Percentiles rank a stretch among this genome's conserved stretches.
Conservation (phyloP, 2,113 vertebrate genomes). For the Pterophyllum scalare region DNA sequence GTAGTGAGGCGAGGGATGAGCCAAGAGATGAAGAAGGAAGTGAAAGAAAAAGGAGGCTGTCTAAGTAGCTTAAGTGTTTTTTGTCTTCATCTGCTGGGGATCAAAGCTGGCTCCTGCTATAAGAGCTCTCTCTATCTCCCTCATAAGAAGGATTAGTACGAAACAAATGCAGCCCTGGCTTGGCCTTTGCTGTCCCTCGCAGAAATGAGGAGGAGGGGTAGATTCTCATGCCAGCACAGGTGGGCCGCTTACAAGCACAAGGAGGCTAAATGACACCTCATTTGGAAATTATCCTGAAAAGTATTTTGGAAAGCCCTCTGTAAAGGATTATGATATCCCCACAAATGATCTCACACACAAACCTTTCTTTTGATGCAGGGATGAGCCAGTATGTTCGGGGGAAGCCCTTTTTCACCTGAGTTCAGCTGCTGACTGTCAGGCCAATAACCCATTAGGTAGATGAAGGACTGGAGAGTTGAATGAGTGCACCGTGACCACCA, state of each 20-base stretch:
- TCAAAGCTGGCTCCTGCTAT: constrained; percentile 68
- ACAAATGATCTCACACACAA: constrained; percentile 8
- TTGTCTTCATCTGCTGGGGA: constrained; percentile 71
- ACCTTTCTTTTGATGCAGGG: constrained; percentile 20
- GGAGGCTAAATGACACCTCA: constrained; percentile 33
- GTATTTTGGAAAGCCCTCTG: constrained; percentile 30
- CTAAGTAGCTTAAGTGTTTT: constrained; percentile 74
- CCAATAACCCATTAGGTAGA: constrained; percentile 45
- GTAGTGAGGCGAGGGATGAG: constrained; percentile 52
- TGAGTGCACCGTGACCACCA: constrained; percentile 23
- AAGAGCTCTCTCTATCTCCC: constrained; percentile 61
- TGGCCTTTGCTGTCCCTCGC: constrained; percentile 6
- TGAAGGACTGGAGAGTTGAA: constrained; percentile 45
- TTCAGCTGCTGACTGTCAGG: constrained; percentile 28
- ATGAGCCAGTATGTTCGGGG: constrained; percentile 9
- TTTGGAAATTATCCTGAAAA: constrained; percentile 57
- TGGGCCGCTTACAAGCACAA: constrained; percentile 31
- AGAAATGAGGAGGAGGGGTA: constrained; percentile 27
- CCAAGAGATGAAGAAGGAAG: constrained; percentile 65
- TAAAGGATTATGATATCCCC: constrained; percentile 35
- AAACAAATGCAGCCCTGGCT: constrained; percentile 56
- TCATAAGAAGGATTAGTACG: constrained; percentile 71
- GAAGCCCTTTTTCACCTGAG: constrained; percentile 46
- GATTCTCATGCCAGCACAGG: constrained; percentile 44
- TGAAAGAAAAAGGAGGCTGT: constrained; percentile 55